Conservation (phyloP, 1,140 invertebrate species). For the Nymphalis io region DNA sequence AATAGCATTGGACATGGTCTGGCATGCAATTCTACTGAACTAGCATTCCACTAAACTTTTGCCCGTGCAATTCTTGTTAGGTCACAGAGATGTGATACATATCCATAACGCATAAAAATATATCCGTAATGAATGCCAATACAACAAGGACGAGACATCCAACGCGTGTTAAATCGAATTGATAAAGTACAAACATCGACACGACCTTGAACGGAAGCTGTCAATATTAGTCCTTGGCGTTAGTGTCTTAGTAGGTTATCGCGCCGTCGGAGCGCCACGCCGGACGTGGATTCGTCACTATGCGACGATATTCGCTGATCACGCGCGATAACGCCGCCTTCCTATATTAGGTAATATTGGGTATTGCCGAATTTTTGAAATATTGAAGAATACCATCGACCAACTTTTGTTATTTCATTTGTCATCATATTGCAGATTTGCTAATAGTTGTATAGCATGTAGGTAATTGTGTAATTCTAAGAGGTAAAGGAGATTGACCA, state of each 20-base stretch:
- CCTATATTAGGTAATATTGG: background rate
- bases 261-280: background rate
- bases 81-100: too few relatives aligned
- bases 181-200: background rate
- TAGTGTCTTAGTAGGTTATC: background rate
- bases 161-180: background rate
- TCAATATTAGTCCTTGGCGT: background rate
- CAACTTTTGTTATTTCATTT: background rate
- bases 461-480: too few relatives aligned
- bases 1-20: too few relatives aligned
- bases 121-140: too few relatives aligned
- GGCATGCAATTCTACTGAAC: too few relatives aligned
- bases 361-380: background rate
- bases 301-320: background rate
- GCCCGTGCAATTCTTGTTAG: too few relatives aligned
- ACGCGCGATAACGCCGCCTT: background rate
- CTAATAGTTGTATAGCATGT: too few relatives aligned
- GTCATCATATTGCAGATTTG: background rate
- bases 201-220: background rate
- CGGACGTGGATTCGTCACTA: too few relatives aligned
- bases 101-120: too few relatives aligned
- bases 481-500: too few relatives aligned
- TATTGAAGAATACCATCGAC: background rate
- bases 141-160: background rate
- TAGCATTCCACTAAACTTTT: too few relatives aligned